Evolutionary conservation across 2,888 invertebrate genomes (phyloP), one percentile per base, ranked within the genome.

Genomic region (Cinara cedri): DNA sequence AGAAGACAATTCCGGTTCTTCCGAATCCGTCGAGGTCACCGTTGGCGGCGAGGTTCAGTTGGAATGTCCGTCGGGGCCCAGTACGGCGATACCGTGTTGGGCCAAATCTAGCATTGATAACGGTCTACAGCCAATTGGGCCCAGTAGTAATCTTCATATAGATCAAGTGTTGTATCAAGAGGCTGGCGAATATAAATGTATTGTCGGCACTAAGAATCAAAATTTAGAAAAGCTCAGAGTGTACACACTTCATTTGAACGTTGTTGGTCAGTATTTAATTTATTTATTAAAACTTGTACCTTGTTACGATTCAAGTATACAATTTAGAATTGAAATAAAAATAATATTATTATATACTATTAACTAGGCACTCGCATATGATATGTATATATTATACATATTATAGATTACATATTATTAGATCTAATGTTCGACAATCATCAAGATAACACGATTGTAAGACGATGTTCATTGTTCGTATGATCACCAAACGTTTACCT

Each of bases 11-110:
- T 88, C 94, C 46, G 95, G 94, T 11, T 94, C 94, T 8, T 93
- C 93, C 65, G 93, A 94, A 62, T 83, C 83, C 3, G 82, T 84
- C 19, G 94, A 95, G 84, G 94, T 95, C 60, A 92, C 93, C 76
- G 88, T 95, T 26, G 95, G 95, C 9, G 95, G 95, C 10, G 93
- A 93, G 70, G 93, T 95, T 55, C 94, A 94, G 82, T 87, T 95
- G 62, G 93, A 94, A 84, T 96, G 95, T 85, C 92, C 93, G 76
- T 91, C 92, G 86, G 93, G 92, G 90, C 84, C 82, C 26, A 81
- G 81, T 24, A 51, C 78, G 0, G 81, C 89, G 13, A 86, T 89
- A 70, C 90, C 90, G 51, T 91, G 91, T 84, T 91, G 91, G 91
- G 89, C 90, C 21, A 84, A 88, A 71, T 86, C 88, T 46, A 89